These are phyloP conservation scores for Drosophila micromelanica DNA, from an alignment of 1,140 invertebrate genomes.

Conservation along the genomic window DNA sequence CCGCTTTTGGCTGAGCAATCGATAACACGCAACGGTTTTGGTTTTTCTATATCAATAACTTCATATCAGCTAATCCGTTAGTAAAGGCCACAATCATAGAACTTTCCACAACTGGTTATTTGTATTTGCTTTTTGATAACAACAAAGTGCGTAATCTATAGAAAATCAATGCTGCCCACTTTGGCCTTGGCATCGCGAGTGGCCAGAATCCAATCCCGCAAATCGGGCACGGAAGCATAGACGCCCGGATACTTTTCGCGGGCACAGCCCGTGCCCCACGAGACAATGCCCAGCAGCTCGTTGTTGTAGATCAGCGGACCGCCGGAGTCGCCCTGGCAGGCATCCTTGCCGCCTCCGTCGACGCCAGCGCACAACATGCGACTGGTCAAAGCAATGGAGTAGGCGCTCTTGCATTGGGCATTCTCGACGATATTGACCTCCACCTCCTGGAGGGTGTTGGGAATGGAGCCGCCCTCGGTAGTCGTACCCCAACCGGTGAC, in stretches of 20 bases:
- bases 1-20: background rate
- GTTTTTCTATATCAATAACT: background rate
- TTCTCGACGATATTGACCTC: conserved; percentile 61
- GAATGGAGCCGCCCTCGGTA: conserved; percentile 44
- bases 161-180: conserved; percentile 57
- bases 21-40: background rate
- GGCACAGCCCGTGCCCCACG: conserved; percentile 89
- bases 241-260: conserved; percentile 87
- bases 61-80: background rate
- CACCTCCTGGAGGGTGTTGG: conserved; percentile 63
- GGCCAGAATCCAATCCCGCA: conserved; percentile 79
- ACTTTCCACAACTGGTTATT: conserved; percentile 8
- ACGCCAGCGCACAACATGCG: conserved; percentile 86
- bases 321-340: conserved; percentile 85
- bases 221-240: conserved; percentile 87
- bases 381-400: conserved; percentile 78
- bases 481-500: conserved; percentile 77
- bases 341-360: conserved; percentile 85
- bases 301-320: conserved; percentile 82
- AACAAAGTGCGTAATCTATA: conserved; percentile 18
- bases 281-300: conserved; percentile 87
- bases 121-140: background rate
- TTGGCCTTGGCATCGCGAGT: background rate
- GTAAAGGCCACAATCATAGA: background rate
- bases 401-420: conserved; percentile 49